Evolutionary conservation across 2,113 vertebrate species (phyloP), one percentile per base, ranked within the genome.

Genomic region (Scortum barcoo): DNA sequence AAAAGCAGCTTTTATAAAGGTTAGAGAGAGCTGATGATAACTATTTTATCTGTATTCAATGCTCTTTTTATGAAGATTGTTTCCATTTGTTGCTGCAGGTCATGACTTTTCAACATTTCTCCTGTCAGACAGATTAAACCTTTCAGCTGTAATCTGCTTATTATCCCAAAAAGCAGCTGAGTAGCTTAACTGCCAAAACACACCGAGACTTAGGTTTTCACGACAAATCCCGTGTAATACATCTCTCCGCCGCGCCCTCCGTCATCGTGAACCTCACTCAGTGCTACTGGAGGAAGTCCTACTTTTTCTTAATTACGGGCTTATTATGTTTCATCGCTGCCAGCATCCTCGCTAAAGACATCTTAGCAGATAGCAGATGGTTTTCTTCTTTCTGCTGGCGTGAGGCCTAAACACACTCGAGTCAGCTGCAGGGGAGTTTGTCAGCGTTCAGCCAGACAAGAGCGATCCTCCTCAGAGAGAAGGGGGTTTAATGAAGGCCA

Each of bases 331-430:
- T 30, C 63, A 48, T 48, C 17, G 60, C 85, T 78, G 77, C 77
- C 90, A 81, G 80, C 89, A 12, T 80, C 81, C 54, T 86, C 66
- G 2, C 76, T 85, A 60, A 76, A 51, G 44, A 48, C 86, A 57
- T 70, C 67, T 63, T 7, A 80, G 86, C 84, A 86, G 66, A 74
- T 44, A 89, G 86, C 89, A 93, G 90, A 91, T 92, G 92, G 86
- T 86, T 88, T 68, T 70, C 68, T 61, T 90, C 86, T 58, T 78
- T 75, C 71, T 72, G 80, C 85, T 91, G 89, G 88, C 88, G 7
- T 66, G 70, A 14, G 57, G 88, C 84, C 86, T 54, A 53, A 80
- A 81, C 67, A 83, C 81, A 82, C 50, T 81, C 33, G 67, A 20
- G 51, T 63, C 68, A n/a, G 79, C 76, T 77, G 72, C 80, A 14